Base-by-base conservation (phyloP, 2,113 vertebrate genomes). In the Anser brachyrhynchus region DNA sequence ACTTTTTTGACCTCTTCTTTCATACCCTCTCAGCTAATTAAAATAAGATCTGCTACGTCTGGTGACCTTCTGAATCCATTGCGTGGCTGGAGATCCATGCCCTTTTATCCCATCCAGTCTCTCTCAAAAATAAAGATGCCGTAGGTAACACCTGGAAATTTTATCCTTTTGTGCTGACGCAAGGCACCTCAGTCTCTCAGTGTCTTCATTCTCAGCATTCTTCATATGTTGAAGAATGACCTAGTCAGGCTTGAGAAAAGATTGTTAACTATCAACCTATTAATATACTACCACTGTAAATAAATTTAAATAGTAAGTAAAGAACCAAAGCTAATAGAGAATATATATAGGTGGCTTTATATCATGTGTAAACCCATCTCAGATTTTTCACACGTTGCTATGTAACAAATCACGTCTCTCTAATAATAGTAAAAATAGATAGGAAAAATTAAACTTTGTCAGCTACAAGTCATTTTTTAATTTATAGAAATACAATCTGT, bases 1-100 rank as follows among this genome's bases (percentile, higher is more conserved):
- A 26, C 57, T 74, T 87, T 74, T 84, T 87, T 69, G 43, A 84
- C 78, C 78, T 82, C 46, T 87, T 89, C 75, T 65, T 89, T 89
- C 62, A 29, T 35, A 67, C 17, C 9, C 2, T 71, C 55, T 80
- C 61, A 72, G 57, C 19, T 95, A 96, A 95, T 79, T 84, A 94
- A 82, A 52, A 49, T 13, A 87, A 84, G 20, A 72, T 84, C 37
- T 67, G 5, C 58, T 55, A 0, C 58, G 17, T 54, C 64, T 91
- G 28, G n/a, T 64, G 74, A 51, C 37, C 31, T 81, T 71, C 74
- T 29, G 25, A 82, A 37, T 25, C 87, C 65, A 35, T 85, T 85
- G 43, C 76, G 54, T 57, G 43, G 9, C 23, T 90, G 71, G 62
- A 84, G 49, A 79, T 21, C 49, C 39, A 41, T 87, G 78, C 35